Evolutionary conservation across 1,140 invertebrate genomes (phyloP), one percentile per base, ranked within the genome.

Genomic region (Trichonephila clavipes): DNA sequence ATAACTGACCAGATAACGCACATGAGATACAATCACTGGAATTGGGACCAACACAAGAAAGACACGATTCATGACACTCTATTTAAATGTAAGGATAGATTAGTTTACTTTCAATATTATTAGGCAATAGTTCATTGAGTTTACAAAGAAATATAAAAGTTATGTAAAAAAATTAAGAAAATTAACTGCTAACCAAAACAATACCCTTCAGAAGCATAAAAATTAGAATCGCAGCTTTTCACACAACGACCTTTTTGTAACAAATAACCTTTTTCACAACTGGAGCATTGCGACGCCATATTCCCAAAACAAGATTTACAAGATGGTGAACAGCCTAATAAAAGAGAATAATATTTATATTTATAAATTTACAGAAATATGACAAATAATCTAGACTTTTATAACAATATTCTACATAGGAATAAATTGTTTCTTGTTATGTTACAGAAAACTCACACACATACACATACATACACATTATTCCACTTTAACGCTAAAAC

Each of bases 241-340:
- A 93, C 69, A 19, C 92, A 93, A 19, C 34, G 85, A 2, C 92
- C 92, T 40, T 93, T 81, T 44, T 93, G 85, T 0, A 93, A 21
- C 3, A 81, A 82, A 62, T 72, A 93, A 10, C 92, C 92, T 1
- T 64, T 81, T 58, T 93, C 62, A 34, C 92, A 93, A 34, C 92
- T 88, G n/a, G 58, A 81, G 51, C 92, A 93, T 51, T 93, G 92
- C 44, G 85, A 72, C 34, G 69, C 64, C 92, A 93, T 88, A 58
- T 88, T 93, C n/a, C 92, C 92, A 93, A 93, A 93, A 24, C 92
- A 93, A 28, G 85, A 88, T 93, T 93, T 93, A 21, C 92, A 93
- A 10, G 83, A 61, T 12, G 34, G 6, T 34, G 92, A 59, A 24
- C 92, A 93, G 16, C 28, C 92, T 93, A 51, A 24, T 62, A 62